Percentiles rank a stretch among this genome's conserved stretches.
Evolutionary conservation across 2,888 invertebrate species (phyloP).

Genomic region (Ligdia adustata): DNA sequence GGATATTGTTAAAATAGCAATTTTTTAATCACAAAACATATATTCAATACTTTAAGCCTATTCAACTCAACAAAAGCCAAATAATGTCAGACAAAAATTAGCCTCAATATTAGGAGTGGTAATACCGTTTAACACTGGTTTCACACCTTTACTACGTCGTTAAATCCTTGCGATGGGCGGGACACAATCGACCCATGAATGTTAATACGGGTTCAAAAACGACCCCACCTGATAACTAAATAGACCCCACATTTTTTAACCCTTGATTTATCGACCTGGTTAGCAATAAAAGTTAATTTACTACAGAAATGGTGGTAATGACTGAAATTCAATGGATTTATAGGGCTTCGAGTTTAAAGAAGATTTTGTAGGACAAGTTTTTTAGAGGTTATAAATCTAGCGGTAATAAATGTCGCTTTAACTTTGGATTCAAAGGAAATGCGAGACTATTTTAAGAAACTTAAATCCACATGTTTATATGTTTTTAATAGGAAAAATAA

Average conservation of each 20-base stretch:
- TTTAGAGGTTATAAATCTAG: conserved; percentile 16
- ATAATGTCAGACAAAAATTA: conserved; percentile 12
- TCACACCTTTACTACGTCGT: conserved; percentile 55
- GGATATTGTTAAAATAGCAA: too few species aligned
- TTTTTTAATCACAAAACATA: too few species aligned
- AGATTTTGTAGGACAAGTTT: conserved; percentile 11
- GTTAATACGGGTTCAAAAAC: conserved; percentile 46
- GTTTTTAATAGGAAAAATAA: too few species aligned
- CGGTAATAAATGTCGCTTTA: conserved; percentile 9
- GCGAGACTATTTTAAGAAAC: conserved; percentile 2
- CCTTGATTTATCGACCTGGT: conserved; percentile 51
- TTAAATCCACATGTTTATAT: too few species aligned
- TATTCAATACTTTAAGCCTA: conserved; percentile 2
- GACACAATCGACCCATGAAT: conserved; percentile 46
- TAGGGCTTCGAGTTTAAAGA: not conserved
- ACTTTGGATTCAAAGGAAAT: conserved; percentile 1
- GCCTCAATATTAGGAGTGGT: conserved; percentile 11
- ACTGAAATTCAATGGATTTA: conserved; percentile 32
- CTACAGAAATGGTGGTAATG: conserved; percentile 52
- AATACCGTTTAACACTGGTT: conserved; percentile 31
- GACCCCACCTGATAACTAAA: conserved; percentile 41
- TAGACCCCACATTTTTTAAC: conserved; percentile 40
- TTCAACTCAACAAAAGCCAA: conserved; percentile 12
- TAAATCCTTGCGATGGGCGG: conserved; percentile 36
- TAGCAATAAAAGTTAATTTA: conserved; percentile 56